Evolutionary conservation across 2,888 invertebrate genomes (phyloP).

Genomic region (Drosophila histrio): DNA sequence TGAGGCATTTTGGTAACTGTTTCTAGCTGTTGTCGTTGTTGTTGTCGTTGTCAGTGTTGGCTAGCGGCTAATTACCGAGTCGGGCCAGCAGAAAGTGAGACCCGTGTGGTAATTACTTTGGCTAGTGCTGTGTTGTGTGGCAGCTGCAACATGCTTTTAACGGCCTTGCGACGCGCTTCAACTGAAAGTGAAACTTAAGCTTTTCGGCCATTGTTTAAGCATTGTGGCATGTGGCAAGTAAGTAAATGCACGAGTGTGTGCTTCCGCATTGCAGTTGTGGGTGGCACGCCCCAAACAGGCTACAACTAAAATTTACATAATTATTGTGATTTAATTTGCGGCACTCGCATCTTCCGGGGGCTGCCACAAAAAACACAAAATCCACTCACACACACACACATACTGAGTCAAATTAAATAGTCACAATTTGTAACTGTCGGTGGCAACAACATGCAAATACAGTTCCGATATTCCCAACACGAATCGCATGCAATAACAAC

Average conservation of each 20-base stretch:
- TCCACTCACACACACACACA: neutral
- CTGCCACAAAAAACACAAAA: neutral
- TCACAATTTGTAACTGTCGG: constrained; percentile 57
- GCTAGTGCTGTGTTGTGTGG: constrained; percentile 22
- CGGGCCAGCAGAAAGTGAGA: constrained; percentile 65
- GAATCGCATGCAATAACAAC: constrained; percentile 11
- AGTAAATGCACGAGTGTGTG: neutral
- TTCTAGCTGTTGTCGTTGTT: constrained; percentile 20
- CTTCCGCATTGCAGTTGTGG: constrained; percentile 65
- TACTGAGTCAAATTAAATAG: constrained; percentile 45
- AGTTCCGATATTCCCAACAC: constrained; percentile 47
- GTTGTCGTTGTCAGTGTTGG: constrained; percentile 31
- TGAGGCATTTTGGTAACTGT: constrained; percentile 56
- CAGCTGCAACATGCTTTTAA: constrained; percentile 16
- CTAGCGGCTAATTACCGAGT: constrained; percentile 66
- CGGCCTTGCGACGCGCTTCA: constrained; percentile 49
- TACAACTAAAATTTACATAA: constrained; percentile 67
- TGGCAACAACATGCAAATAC: constrained; percentile 40
- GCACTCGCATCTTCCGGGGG: constrained; percentile 47
- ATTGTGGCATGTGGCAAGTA: constrained; percentile 21
- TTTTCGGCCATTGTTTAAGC: constrained; percentile 36
- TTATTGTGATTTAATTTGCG: constrained; percentile 74
- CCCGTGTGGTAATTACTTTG: constrained; percentile 64
- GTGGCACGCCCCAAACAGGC: constrained; percentile 59
- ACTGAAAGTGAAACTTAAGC: constrained; percentile 55